Percentiles rank a stretch among this genome's conserved stretches.
Conservation (phyloP, 2,797 vertebrate species). For the Otolemur crassicaudatus region DNA sequence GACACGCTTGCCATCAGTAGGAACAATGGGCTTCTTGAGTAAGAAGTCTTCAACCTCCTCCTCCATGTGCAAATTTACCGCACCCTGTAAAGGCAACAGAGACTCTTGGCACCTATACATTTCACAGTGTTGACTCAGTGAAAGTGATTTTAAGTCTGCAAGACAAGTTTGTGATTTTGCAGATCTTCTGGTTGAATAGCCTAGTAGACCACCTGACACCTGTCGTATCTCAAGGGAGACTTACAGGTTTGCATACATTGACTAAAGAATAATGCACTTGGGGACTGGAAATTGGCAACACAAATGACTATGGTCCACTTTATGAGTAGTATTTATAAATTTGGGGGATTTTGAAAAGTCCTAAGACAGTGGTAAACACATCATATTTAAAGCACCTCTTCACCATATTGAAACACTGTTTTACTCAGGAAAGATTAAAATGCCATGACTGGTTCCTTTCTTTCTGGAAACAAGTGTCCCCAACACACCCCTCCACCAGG, state of each 20-base stretch:
- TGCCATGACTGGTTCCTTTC: neutral
- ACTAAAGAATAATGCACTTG: neutral
- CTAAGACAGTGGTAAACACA: neutral
- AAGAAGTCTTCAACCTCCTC: conserved; percentile 93
- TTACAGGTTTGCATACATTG: too few relatives aligned
- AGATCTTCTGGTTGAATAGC: neutral
- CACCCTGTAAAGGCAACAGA: conserved; percentile 88
- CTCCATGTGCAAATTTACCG: conserved; percentile 96
- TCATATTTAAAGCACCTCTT: neutral
- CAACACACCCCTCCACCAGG: neutral
- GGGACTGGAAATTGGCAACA: neutral
- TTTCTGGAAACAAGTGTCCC: neutral
- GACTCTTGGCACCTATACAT: accelerated
- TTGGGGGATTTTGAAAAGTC: neutral
- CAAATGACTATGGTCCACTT: neutral
- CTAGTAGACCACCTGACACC: neutral
- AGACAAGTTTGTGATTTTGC: neutral
- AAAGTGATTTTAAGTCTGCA: neutral
- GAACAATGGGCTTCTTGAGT: conserved; percentile 90
- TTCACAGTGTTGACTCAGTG: neutral
- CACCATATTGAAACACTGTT: neutral
- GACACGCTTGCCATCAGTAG: conserved; percentile 90
- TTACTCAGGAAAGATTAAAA: neutral
- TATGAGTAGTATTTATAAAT: neutral
- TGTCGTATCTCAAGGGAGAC: neutral